Percentiles rank a stretch among this genome's conserved stretches.
Conservation (phyloP, 2,888 invertebrate genomes). For the Agrochola lota region DNA sequence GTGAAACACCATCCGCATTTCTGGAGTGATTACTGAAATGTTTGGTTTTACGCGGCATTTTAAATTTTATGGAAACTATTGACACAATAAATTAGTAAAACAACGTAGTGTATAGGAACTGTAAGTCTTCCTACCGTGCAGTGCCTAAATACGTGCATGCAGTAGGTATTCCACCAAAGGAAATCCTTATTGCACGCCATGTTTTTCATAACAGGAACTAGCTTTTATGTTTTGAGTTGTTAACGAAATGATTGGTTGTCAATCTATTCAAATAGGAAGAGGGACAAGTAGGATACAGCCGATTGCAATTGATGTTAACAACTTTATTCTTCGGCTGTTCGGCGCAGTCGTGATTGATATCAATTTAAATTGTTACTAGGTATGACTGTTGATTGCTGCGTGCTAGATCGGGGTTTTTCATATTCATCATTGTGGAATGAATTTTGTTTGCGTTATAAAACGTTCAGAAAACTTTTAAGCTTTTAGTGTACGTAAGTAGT, state of each 20-base stretch:
- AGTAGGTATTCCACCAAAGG: slow-evolving; percentile 44
- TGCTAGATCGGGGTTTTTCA: slow-evolving; percentile 1
- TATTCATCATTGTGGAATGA: background rate
- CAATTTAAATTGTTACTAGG: slow-evolving; percentile 42
- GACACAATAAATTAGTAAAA: no score
- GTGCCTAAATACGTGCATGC: background rate
- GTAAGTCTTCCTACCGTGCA: background rate
- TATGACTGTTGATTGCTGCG: slow-evolving; percentile 18
- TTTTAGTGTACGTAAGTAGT: background rate
- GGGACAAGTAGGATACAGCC: slow-evolving; percentile 69
- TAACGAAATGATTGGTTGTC: slow-evolving; percentile 67
- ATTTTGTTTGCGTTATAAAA: background rate
- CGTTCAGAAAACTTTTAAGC: slow-evolving; percentile 5
- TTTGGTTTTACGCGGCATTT: background rate
- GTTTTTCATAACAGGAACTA: slow-evolving; percentile 53
- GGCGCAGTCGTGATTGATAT: slow-evolving; percentile 42
- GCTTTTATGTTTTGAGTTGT: slow-evolving; percentile 56
- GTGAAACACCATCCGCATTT: no score
- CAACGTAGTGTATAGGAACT: no score
- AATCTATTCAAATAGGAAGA: slow-evolving; percentile 61
- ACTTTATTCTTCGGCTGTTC: slow-evolving; percentile 60
- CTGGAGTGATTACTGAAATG: no score
- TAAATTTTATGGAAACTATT: no score
- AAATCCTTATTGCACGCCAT: slow-evolving; percentile 61
- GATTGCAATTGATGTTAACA: slow-evolving; percentile 70